Evolutionary conservation across 1,140 invertebrate species (phyloP), one percentile per base, ranked within the genome.

Genomic region (Lordiphosa clarofinis): DNA sequence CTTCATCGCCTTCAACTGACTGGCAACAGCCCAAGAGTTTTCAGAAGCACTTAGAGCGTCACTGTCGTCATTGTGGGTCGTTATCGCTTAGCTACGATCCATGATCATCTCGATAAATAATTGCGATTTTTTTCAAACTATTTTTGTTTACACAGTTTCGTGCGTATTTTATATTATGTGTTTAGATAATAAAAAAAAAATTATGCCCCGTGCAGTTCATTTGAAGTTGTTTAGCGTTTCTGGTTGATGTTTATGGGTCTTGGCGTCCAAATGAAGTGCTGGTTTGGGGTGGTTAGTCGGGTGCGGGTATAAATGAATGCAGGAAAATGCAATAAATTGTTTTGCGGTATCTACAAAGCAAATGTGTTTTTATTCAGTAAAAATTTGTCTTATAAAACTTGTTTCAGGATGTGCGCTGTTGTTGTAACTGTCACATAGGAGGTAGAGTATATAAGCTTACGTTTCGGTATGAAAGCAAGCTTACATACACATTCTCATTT

Each of bases 101-200:
- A 67, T 73, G 64, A 69, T 75, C 73, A 75, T 57, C 52, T 69
- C 35, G 42, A 38, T 57, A 36, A 52, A 44, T 59, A 56, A 66
- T 61, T 60, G 50, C 38, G 11, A 11, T 48, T 53, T 38, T 5
- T 21, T 10, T 21, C 31, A 21, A 12, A 5, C 28, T 9, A 5
- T 39, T 42, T 40, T 11, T 73, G 57, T 73, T 73, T 72, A 66
- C 46, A 39, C 11, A 35, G 49, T 54, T 31, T 71, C 33, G 40
- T 55, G 21, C 28, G 55, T 50, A 55, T 66, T 64, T 71, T 31
- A 54, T 28, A 53, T 31, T 52, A 53, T 73, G 57, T 54, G 48
- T 73, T 68, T 68, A 68, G 64, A 68, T 56, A 67, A 68, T 68
- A 67, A 68, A 68, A 67, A 68, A 67, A 53, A 49, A 57, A 50